Evolutionary conservation across 1,140 invertebrate species (phyloP), one percentile per base, ranked within the genome.

Genomic region (Dendrolimus punctatus): DNA sequence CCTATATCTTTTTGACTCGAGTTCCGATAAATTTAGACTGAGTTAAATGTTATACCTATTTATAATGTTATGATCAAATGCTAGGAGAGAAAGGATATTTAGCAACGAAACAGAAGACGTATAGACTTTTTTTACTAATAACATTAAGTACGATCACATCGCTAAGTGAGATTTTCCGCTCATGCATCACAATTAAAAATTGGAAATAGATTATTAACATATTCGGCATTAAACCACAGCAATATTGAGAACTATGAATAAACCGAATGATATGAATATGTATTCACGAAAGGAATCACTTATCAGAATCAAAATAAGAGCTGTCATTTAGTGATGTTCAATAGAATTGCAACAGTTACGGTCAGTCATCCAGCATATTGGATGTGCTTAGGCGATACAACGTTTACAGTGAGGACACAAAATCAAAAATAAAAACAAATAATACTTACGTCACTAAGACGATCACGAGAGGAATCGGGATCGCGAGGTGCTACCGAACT

Each of bases 381-480:
- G 23, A 23, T 23, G 23, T 23, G 23, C 23, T 23, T 23, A 23
- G 23, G 23, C 23, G 23, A 23, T 23, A 23, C 23, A 23, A 23
- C 23, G 23, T 23, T 23, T 23, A 23, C 23, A 23, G 23, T 23
- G 23, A 23, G 23, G 23, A 23, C 23, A 23, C 23, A 23, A 23
- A 23, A 23, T 39, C 37, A 46, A 51, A 10, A 44, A 50, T 2
- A 1, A 23, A 23, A 23, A 23, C 3, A 40, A 39, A 46, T 23
- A 39, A 54, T 76, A 91, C 92, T 91, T 90, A 94, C 92, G 89
- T 94, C 93, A 88, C 92, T 93, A 72, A 93, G 91, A 78, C 92
- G 90, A 85, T 93, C 92, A 87, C 92, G 92, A 68, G 92, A 93
- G 87, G 92, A 93, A 83, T 93, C 92, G 63, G 92, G 91, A 81